phyloP scores from a whole-genome alignment of 2,888 invertebrate species.

The Polymixis lichenea region DNA sequence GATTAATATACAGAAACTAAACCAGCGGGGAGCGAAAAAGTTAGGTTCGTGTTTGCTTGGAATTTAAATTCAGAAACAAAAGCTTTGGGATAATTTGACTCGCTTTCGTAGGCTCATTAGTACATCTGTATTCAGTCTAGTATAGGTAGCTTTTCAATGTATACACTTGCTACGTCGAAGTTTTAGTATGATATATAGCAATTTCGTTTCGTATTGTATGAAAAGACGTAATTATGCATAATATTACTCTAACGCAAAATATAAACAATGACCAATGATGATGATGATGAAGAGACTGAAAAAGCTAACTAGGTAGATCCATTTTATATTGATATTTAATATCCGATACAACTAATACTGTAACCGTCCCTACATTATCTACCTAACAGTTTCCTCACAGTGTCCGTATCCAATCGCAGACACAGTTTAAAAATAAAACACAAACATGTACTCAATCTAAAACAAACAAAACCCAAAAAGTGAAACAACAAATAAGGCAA shows the following conservation, averaged over 20 bases:
- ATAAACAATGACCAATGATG: not conserved
- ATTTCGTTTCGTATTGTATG: not conserved
- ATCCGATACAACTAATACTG: not conserved
- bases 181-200: not conserved
- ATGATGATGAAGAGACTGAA: too few relatives aligned
- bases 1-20: constrained; percentile 39
- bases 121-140: constrained; percentile 1
- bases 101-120: constrained; percentile 12
- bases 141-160: constrained; percentile 1
- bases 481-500: too few relatives aligned
- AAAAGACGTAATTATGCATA: not conserved
- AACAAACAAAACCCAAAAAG: too few relatives aligned
- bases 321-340: not conserved
- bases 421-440: too few relatives aligned
- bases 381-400: not conserved
- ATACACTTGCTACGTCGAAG: not conserved
- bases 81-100: constrained; percentile 9
- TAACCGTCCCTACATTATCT: too few relatives aligned
- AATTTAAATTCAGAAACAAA: constrained; percentile 36
- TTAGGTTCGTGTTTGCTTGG: constrained; percentile 22
- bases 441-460: too few relatives aligned
- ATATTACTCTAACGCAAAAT: too few relatives aligned
- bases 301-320: too few relatives aligned
- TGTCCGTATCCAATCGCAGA: too few relatives aligned
- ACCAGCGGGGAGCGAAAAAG: constrained; percentile 13